Conservation (phyloP, 2,113 vertebrate species). For the Spea bombifrons region DNA sequence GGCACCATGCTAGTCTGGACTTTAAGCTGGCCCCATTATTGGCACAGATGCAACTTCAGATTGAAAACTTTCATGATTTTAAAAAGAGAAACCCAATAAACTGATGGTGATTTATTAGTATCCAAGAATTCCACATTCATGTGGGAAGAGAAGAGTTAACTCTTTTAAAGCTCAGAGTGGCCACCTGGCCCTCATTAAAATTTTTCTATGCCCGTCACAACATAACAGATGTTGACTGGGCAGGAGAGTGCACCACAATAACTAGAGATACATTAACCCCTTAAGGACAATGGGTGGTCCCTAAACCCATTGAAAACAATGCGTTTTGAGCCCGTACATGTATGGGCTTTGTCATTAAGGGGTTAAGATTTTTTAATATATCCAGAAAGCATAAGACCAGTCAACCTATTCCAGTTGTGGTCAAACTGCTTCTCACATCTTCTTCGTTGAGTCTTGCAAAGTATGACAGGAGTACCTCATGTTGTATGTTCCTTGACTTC, state of each 20-base stretch:
- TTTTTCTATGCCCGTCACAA: slow-evolving; percentile 30
- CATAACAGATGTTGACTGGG: slow-evolving; percentile 30
- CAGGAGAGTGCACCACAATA: slow-evolving; percentile 17
- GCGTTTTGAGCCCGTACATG: no score
- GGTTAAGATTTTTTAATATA: no score
- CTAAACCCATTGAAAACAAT: no score
- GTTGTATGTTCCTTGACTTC: slow-evolving; percentile 16
- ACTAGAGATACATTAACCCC: slow-evolving; percentile 23
- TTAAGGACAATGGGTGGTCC: no score
- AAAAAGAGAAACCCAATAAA: not conserved
- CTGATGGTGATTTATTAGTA: slow-evolving; percentile 15
- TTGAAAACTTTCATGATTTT: no score
- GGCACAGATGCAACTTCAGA: no score
- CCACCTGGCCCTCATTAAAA: slow-evolving; percentile 27
- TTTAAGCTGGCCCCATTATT: no score
- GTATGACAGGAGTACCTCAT: not conserved
- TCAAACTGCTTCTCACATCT: not conserved
- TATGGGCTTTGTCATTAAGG: no score
- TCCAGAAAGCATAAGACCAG: no score
- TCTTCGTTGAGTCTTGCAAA: not conserved
- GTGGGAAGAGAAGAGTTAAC: slow-evolving; percentile 26
- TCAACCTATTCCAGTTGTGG: not conserved
- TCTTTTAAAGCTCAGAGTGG: not conserved
- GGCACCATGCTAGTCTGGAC: no score
- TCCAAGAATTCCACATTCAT: not conserved